Base-by-base conservation (phyloP, 1,140 invertebrate genomes). In the Microplitis demolitor region DNA sequence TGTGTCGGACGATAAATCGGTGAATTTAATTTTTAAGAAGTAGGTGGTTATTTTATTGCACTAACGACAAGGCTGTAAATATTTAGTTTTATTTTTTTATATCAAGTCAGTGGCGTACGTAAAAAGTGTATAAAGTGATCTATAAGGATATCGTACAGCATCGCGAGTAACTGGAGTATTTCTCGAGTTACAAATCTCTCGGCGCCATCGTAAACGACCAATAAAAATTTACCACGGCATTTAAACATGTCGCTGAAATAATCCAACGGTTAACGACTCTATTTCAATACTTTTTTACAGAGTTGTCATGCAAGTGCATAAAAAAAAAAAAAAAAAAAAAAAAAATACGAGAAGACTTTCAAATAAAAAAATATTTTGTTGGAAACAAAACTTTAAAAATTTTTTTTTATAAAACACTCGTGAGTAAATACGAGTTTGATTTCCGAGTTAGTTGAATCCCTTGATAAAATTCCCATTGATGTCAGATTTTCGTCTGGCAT, bases 161-260 rank as follows among this genome's bases (percentile, higher is more conserved):
- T 71, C 56, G 62, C 58, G 58, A 45, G 54, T 58, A 70, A 74
- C 69, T 72, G 73, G 70, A 70, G 68, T 66, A 67, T 74, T 77
- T 76, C 80, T 79, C 76, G 69, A 76, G 75, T 82, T 79, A 82
- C 80, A 77, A 80, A 80, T 82, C 76, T 77, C 72, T 70, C 71
- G 58, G 68, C 78, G 45, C 69, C 76, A 74, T 82, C 79, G 77
- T 80, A 82, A 82, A 80, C 76, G 71, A 77, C 74, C 77, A 79
- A 79, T 82, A 82, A 80, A 82, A 80, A 82, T 79, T 77, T 76
- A 73, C 58, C 72, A 80, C 78, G 76, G 78, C 69, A 66, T 75
- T 76, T 73, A 69, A 71, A 74, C 67, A 63, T 76, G 74, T 76
- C 74, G 75, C 72, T 73, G 77, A 77, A 76, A 79, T 54, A 31